These are phyloP conservation scores for Otis tarda DNA, from an alignment of 2,113 vertebrate species.

Conservation along the genomic window DNA sequence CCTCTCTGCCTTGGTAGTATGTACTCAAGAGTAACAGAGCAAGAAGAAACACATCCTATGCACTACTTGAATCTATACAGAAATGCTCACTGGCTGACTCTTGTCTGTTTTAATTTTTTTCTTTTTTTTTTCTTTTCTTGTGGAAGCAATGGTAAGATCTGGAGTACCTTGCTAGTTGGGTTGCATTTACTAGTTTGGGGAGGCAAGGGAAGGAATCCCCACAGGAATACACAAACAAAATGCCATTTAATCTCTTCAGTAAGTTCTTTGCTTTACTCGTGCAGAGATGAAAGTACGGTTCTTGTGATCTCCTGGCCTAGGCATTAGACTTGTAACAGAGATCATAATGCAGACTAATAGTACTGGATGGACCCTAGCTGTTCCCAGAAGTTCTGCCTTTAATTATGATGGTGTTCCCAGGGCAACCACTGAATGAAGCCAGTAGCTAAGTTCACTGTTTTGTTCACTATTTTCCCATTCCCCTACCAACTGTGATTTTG, in stretches of 20 bases:
- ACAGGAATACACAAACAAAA: neutral
- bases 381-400: neutral
- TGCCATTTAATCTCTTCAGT: neutral
- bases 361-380: neutral
- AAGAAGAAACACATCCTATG: neutral
- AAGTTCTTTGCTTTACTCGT: neutral
- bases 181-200: neutral
- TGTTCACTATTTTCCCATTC: neutral
- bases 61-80: neutral
- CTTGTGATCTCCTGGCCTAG: neutral
- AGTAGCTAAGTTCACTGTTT: neutral
- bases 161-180: neutral
- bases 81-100: neutral
- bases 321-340: neutral
- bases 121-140: neutral
- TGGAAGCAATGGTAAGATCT: neutral
- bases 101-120: neutral
- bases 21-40: neutral
- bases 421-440: slow-evolving; percentile 12
- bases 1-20: neutral
- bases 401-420: neutral
- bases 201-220: neutral
- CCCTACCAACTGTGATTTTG: neutral
- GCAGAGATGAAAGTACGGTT: neutral
- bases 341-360: neutral